Evolutionary conservation across 2,888 invertebrate species (phyloP).

Genomic region (Thera britannica): DNA sequence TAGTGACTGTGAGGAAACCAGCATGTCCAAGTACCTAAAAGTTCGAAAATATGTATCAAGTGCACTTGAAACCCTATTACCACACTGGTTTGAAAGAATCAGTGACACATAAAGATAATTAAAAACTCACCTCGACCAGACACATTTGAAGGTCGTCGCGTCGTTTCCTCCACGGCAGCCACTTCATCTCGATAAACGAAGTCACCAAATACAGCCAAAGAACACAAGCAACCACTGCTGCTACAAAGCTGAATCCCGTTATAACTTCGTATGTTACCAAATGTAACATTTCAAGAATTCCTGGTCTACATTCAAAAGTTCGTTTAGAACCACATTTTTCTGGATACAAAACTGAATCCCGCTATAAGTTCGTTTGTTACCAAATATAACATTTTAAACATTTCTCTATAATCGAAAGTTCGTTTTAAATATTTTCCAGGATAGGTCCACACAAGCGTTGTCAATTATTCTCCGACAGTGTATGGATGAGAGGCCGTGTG

Average conservation of each 20-base stretch:
- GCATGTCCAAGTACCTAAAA: too few relatives aligned
- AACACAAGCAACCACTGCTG: conserved; percentile 17
- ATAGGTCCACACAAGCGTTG: conserved; percentile 16
- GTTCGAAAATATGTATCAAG: too few relatives aligned
- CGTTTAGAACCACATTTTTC: neutral
- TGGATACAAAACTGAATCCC: conserved; percentile 21
- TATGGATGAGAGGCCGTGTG: conserved; percentile 29
- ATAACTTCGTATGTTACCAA: conserved; percentile 26
- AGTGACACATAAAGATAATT: neutral
- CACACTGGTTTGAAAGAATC: too few relatives aligned
- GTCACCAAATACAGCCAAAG: conserved; percentile 28
- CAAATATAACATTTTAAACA: conserved; percentile 30
- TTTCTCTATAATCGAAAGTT: conserved; percentile 6
- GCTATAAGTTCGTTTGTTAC: conserved; percentile 27
- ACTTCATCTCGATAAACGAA: conserved; percentile 39
- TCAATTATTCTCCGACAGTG: conserved; percentile 24
- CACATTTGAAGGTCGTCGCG: conserved; percentile 37
- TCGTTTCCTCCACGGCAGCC: conserved; percentile 44
- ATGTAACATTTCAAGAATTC: conserved; percentile 29
- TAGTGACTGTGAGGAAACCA: too few relatives aligned
- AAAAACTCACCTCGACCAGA: conserved; percentile 40
- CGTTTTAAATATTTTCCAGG: neutral
- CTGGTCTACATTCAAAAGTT: conserved; percentile 8
- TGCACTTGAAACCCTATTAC: too few relatives aligned
- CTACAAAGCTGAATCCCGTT: conserved; percentile 24